Base-by-base conservation (phyloP, 2,888 invertebrate genomes). In the Pimpla rufipes region DNA sequence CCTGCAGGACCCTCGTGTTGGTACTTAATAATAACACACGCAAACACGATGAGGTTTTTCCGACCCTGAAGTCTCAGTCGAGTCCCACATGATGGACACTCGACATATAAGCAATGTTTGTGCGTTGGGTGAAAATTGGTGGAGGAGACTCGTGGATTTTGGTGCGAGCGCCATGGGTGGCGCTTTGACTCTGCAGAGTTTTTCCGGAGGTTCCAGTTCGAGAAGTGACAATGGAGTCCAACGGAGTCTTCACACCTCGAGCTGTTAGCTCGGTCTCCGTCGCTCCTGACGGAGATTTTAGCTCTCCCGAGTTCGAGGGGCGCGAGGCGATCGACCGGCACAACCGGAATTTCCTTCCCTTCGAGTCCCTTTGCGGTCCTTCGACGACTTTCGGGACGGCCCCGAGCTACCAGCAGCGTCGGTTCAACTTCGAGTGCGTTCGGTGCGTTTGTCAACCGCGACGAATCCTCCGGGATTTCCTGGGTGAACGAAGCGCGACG, bases 181-280 rank as follows among this genome's bases (percentile, higher is more conserved):
- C 5, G 3, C 29, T 29, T 59, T 79, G 71, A 73, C 74, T 57
- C 35, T 47, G 45, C n/a, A n/a, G 18, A 85, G 47, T 62, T 85
- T n/a, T n/a, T 83, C 74, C 85, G 62, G 40, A 75, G 79, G 81
- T 67, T 29, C 5, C 64, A 67, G 75, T 75, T 75, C 42, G 73
- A 70, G 52, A 73, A 16, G 37, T 55, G 81, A 87, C 86, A 87
- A 87, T 86, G 79, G 80, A 79, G 79, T 79, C 81, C 85, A 77
- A 73, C 87, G 87, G 87, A 85, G 88, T 87, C 86, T 89, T 91
- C 87, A 86, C 90, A 89, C 91, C 83, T 66, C 70, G 11, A 2
- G 8, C 35, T 62, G 68, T 67, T 40, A 78, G 70, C 7, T 55
- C 64, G 1, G 37, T 55, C 68, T 11, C 40, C 11, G 13, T 52